Conservation (phyloP, 2,113 vertebrate species). For the Argyrosomus japonicus region DNA sequence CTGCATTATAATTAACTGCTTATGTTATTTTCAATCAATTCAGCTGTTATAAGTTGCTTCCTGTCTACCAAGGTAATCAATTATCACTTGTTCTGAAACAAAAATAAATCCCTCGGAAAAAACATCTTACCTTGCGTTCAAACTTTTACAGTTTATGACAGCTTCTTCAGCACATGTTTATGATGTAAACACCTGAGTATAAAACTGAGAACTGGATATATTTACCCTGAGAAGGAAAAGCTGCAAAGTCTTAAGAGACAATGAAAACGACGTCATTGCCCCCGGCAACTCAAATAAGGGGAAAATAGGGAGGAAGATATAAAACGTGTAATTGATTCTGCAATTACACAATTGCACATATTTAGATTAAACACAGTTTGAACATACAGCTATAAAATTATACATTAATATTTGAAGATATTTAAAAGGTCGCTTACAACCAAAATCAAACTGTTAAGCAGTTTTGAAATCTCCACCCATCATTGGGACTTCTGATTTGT, state of each 20-base stretch:
- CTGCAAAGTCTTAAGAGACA: not conserved
- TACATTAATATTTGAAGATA: not conserved
- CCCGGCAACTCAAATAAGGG: not conserved
- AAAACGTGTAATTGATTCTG: not conserved
- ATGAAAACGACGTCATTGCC: not conserved
- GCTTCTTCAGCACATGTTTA: not conserved
- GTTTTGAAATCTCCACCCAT: too few relatives aligned
- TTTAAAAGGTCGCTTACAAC: not conserved
- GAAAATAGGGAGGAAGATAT: not conserved
- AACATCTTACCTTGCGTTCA: too few relatives aligned
- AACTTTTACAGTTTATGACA: not conserved
- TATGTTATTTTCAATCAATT: not conserved
- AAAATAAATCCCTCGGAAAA: not conserved
- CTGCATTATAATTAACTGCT: not conserved
- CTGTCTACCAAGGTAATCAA: not conserved
- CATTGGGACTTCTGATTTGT: not conserved
- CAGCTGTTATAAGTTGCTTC: not conserved
- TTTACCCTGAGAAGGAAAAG: constrained; percentile 10
- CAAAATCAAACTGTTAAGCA: not conserved
- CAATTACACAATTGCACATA: not conserved
- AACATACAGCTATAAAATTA: not conserved
- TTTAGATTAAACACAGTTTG: not conserved
- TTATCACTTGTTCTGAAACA: not conserved
- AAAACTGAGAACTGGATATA: not conserved
- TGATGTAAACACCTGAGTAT: not conserved